Percentiles rank a stretch among this genome's conserved stretches.
Evolutionary conservation across 2,113 vertebrate genomes (phyloP).

Genomic region (Elaphurus davidianus): DNA sequence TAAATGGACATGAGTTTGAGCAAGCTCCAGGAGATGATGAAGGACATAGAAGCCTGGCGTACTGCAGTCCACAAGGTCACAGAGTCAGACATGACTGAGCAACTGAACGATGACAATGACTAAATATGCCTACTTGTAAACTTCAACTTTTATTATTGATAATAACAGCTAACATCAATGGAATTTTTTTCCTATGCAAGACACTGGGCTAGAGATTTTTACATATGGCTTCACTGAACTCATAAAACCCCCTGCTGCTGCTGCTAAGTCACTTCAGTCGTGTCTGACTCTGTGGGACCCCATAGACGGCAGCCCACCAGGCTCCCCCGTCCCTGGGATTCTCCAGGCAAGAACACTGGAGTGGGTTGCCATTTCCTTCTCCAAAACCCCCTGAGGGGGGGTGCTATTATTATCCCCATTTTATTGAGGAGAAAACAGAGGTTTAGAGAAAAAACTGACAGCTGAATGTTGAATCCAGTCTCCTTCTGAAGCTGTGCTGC

Average conservation of each 20-base stretch:
- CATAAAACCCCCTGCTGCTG: background rate
- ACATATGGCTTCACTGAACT: background rate
- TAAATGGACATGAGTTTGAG: background rate
- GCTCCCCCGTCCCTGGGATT: too few species aligned
- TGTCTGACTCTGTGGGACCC: too few species aligned
- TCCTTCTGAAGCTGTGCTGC: background rate
- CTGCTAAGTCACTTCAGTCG: too few species aligned
- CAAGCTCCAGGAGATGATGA: background rate
- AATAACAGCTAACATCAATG: background rate
- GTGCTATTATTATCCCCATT: background rate
- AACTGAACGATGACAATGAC: background rate
- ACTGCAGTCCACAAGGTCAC: background rate
- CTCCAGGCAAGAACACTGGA: too few species aligned
- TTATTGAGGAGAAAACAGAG: conserved; percentile 29
- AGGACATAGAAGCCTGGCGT: background rate
- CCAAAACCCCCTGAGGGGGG: background rate
- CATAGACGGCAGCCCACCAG: too few species aligned
- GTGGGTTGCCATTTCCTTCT: too few species aligned
- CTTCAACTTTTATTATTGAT: background rate
- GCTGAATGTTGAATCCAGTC: background rate
- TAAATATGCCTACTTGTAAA: background rate
- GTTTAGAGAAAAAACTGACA: background rate
- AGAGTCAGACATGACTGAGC: background rate
- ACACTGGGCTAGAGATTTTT: background rate
- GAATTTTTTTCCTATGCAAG: background rate